Base-by-base conservation (phyloP, 2,888 invertebrate species). In the Mythimna impura region DNA sequence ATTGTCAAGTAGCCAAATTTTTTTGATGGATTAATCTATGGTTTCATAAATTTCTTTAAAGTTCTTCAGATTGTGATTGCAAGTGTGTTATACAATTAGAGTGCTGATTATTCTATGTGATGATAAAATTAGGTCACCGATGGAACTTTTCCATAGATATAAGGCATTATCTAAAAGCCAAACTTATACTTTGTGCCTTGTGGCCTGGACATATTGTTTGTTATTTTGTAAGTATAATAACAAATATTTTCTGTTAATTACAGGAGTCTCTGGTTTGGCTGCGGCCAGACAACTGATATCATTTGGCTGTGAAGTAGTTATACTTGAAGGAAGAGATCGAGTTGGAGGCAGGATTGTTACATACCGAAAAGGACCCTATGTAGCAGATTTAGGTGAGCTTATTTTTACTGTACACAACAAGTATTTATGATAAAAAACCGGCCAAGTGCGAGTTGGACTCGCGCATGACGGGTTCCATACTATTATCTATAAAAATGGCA, bases 311-410 rank as follows among this genome's bases (percentile, higher is more conserved):
- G 99, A 99, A 94, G 99, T 99, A 20, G 97, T 99, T 43, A 98
- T 99, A 58, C 91, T 98, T 64, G 98, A 98, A 94, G 98, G 98
- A 8, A 96, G 98, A 95, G 99, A 99, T 93, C 97, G 99, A 80
- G 99, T 99, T 62, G 99, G 99, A 52, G 99, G 99, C 8, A 97
- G 99, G 68, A 99, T 99, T 87, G 99, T 99, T 3, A 99, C 99
- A 10, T 99, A 99, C 92, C 97, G 99, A 72, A 99, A 99, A 94
- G 98, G 98, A 61, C 97, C 97, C 62, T 98, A 98, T 93, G 97
- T 97, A 71, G 97, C 97, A 34, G 98, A 98, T 89, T 94, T 98
- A 88, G 97, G 96, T 96, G 87, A 83, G 47, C 17, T 20, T 52
- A 70, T 7, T 36, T 25, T 57, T 63, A 52, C 9, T 52, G 50